These are phyloP conservation scores for Hippocampus comes DNA, from an alignment of 2,113 vertebrate species.

Conservation along the genomic window DNA sequence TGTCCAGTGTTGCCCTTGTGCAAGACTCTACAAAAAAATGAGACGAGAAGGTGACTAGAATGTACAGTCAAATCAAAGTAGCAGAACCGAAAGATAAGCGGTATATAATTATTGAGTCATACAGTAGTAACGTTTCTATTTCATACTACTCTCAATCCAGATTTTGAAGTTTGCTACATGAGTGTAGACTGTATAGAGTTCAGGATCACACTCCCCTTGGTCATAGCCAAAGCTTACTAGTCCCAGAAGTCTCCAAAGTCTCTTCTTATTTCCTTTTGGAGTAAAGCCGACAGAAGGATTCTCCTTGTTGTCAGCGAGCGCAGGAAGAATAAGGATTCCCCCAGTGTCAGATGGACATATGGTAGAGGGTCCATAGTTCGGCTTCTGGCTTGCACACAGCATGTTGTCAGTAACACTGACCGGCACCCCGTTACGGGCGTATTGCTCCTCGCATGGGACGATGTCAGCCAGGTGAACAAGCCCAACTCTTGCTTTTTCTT, in stretches of 20 bases:
- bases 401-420: conserved; percentile 94
- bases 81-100: conserved; percentile 7
- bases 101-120: conserved; percentile 19
- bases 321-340: conserved; percentile 81
- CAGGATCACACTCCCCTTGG: conserved; percentile 82
- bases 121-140: conserved; percentile 66
- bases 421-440: conserved; percentile 82
- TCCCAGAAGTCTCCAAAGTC: conserved; percentile 85
- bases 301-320: conserved; percentile 24
- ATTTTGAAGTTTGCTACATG: conserved; percentile 85
- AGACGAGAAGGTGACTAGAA: not conserved
- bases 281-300: conserved; percentile 14
- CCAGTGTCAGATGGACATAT: conserved; percentile 96
- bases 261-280: conserved; percentile 57
- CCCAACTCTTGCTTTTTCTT: conserved; percentile 82
- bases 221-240: conserved; percentile 96
- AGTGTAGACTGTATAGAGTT: conserved; percentile 90
- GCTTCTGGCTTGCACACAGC: conserved; percentile 85
- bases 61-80: not conserved
- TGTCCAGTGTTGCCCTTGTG: conserved; percentile 68
- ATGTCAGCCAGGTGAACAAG: conserved; percentile 81
- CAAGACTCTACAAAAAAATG: conserved; percentile 4
- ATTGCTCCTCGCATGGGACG: conserved; percentile 89
- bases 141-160: conserved; percentile 94
- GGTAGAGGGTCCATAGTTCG: conserved; percentile 71